phyloP scores from a whole-genome alignment of 2,888 invertebrate species.

The Drosophila mimica region DNA sequence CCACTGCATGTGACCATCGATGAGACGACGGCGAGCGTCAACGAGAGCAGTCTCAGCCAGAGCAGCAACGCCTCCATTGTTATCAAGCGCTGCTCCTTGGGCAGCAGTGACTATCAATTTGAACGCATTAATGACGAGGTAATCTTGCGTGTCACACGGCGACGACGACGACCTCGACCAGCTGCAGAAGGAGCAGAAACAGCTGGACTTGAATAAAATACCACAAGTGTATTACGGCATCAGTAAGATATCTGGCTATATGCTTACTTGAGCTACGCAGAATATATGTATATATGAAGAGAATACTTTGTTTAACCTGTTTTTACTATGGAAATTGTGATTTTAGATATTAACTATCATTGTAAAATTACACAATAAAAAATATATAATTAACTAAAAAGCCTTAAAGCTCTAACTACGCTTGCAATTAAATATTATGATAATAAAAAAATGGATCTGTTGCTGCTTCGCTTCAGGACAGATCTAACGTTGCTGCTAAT shows the following conservation, averaged over 20 bases:
- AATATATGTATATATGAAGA: not conserved
- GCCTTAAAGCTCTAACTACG: too few relatives aligned
- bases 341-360: slow-evolving; percentile 4
- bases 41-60: slow-evolving; percentile 11
- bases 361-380: slow-evolving; percentile 5
- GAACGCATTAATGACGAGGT: slow-evolving; percentile 78
- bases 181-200: not conserved
- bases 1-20: slow-evolving; percentile 53
- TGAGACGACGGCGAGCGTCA: slow-evolving; percentile 53
- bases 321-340: slow-evolving; percentile 9
- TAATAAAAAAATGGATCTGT: not conserved
- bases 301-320: not conserved
- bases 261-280: slow-evolving; percentile 9
- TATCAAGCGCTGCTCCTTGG: slow-evolving; percentile 76
- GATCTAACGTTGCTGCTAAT: not conserved
- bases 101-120: slow-evolving; percentile 80
- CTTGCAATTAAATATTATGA: not conserved
- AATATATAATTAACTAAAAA: not conserved
- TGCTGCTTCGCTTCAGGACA: not conserved
- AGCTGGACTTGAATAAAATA: not conserved
- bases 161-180: slow-evolving; percentile 30
- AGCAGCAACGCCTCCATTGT: slow-evolving; percentile 38
- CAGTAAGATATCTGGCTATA: slow-evolving; percentile 35
- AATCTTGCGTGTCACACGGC: slow-evolving; percentile 76
- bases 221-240: not conserved